phyloP scores from a whole-genome alignment of 1,140 invertebrate species.

The Trissolcus basalis region DNA sequence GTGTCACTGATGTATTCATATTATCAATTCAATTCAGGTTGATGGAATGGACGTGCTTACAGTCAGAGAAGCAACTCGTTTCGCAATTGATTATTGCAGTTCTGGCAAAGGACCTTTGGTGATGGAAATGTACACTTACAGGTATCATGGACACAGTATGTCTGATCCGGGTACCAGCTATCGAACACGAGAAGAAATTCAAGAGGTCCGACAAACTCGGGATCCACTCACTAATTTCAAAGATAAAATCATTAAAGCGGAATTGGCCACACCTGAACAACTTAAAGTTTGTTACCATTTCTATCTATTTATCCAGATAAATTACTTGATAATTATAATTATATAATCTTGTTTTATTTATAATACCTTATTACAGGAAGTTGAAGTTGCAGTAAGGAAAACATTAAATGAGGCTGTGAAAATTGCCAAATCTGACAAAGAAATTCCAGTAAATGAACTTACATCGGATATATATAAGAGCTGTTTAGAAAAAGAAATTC shows the following conservation, averaged over 20 bases:
- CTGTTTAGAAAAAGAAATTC: constrained; percentile 79
- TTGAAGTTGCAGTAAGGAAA: constrained; percentile 89
- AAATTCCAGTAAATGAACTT: constrained; percentile 89
- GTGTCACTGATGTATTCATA: no score
- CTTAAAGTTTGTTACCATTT: constrained; percentile 12
- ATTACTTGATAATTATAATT: no score
- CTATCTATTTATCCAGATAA: no score
- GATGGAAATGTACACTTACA: constrained; percentile 90
- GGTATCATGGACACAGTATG: constrained; percentile 86
- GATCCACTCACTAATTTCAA: constrained; percentile 93
- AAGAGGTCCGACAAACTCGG: constrained; percentile 89
- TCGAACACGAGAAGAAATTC: constrained; percentile 89
- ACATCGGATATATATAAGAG: constrained; percentile 90
- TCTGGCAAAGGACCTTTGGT: constrained; percentile 92
- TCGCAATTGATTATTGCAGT: constrained; percentile 86
- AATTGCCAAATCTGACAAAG: constrained; percentile 85
- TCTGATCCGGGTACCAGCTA: constrained; percentile 88
- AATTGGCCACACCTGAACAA: constrained; percentile 9
- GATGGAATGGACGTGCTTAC: constrained; percentile 98
- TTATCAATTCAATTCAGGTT: no score
- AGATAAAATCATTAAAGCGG: constrained; percentile 82
- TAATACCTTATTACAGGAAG: no score
- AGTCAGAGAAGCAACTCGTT: constrained; percentile 90
- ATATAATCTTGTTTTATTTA: no score
- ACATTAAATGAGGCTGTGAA: constrained; percentile 90